Percentiles rank a stretch among this genome's conserved stretches.
Evolutionary conservation across 2,113 vertebrate species (phyloP).

Genomic region (Epinephelus fuscoguttatus): DNA sequence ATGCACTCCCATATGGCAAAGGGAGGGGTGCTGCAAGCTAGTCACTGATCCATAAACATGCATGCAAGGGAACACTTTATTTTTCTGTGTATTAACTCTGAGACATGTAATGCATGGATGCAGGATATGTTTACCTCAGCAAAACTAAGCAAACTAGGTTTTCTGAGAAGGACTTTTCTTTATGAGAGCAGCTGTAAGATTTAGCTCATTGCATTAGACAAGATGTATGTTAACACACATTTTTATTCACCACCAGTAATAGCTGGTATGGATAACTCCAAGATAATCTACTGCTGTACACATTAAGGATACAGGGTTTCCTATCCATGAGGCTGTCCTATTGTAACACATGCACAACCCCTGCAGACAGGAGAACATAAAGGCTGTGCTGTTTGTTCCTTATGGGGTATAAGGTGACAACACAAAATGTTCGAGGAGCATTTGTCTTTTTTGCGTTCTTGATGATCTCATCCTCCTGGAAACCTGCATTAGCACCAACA

Average conservation of each 20-base stretch:
- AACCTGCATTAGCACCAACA: conserved; percentile 46
- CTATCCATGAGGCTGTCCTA: conserved; percentile 61
- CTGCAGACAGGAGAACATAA: conserved; percentile 65
- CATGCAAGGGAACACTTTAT: too few relatives aligned
- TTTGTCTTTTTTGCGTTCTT: conserved; percentile 54
- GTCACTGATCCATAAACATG: too few relatives aligned
- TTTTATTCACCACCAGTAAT: background rate
- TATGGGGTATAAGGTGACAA: conserved; percentile 66
- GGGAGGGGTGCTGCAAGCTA: too few relatives aligned
- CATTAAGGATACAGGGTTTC: conserved; percentile 62
- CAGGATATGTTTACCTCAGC: too few relatives aligned
- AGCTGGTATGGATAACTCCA: conserved; percentile 13
- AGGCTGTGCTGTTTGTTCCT: conserved; percentile 70
- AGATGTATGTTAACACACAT: too few relatives aligned
- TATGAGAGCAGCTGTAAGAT: too few relatives aligned
- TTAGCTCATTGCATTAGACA: too few relatives aligned
- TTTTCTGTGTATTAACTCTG: too few relatives aligned
- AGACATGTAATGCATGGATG: too few relatives aligned
- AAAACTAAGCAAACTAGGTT: too few relatives aligned
- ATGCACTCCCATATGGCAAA: too few relatives aligned
- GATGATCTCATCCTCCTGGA: conserved; percentile 71
- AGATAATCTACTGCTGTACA: conserved; percentile 23
- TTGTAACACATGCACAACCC: conserved; percentile 51
- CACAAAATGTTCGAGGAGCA: conserved; percentile 60
- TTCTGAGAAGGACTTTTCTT: too few relatives aligned